phyloP scores from a whole-genome alignment of 23 tunicate genomes.

The Trididemnum clinides region DNA sequence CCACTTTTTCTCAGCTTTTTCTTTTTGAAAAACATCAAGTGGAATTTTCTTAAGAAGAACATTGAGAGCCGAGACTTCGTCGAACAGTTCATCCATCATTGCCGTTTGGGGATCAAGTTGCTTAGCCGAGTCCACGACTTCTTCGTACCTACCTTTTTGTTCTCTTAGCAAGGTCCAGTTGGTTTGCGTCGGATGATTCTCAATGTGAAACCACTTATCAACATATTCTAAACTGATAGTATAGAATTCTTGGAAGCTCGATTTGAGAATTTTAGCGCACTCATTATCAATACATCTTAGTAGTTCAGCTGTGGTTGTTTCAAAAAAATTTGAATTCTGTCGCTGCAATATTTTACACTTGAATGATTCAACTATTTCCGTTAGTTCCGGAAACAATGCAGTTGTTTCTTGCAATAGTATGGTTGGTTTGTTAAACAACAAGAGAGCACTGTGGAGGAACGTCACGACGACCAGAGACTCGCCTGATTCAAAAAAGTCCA shows the following conservation, averaged over 20 bases:
- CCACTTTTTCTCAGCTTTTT: too few relatives aligned
- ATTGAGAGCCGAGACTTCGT: slow-evolving; percentile 66
- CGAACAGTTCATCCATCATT: slow-evolving; percentile 62
- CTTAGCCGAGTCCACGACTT: slow-evolving; percentile 50
- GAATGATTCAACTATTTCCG: slow-evolving; percentile 48
- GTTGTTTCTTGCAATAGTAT: slow-evolving; percentile 43
- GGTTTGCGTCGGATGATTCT: slow-evolving; percentile 57
- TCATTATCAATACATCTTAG: slow-evolving; percentile 51
- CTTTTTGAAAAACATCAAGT: too few relatives aligned
- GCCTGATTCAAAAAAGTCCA: slow-evolving; percentile 56
- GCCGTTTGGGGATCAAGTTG: slow-evolving; percentile 62
- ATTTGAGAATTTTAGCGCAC: slow-evolving; percentile 59
- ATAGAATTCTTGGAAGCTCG: slow-evolving; percentile 51
- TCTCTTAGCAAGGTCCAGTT: slow-evolving; percentile 70
- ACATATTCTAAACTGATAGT: slow-evolving; percentile 42
- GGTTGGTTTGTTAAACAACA: slow-evolving; percentile 36
- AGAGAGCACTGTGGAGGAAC: slow-evolving; percentile 56
- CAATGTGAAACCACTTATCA: slow-evolving; percentile 67
- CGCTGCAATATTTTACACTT: slow-evolving; percentile 48
- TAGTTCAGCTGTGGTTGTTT: slow-evolving; percentile 70
- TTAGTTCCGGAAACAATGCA: slow-evolving; percentile 58
- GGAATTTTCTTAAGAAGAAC: too few relatives aligned
- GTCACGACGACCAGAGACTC: slow-evolving; percentile 47
- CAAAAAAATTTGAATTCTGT: slow-evolving; percentile 31
- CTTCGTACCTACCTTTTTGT: slow-evolving; percentile 34